Evolutionary conservation across 2,797 vertebrate genomes (phyloP).

Genomic region (Typhlichthys eigenmanni): DNA sequence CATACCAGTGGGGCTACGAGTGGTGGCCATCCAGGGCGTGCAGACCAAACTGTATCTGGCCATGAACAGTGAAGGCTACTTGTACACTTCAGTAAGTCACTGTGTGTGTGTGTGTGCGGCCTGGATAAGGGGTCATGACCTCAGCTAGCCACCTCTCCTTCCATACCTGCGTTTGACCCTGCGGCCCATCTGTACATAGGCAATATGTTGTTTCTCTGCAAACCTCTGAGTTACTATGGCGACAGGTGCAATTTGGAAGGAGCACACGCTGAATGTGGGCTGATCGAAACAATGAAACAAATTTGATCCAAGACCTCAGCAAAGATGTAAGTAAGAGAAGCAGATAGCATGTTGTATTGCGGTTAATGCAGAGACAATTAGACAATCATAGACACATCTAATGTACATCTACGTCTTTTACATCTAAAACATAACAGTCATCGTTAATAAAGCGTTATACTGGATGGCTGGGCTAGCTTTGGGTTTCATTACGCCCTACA

Average conservation of each 20-base stretch:
- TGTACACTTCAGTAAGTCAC: slow-evolving; percentile 96
- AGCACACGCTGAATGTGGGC: slow-evolving; percentile 37
- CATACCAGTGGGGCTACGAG: slow-evolving; percentile 98
- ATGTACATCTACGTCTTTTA: no score
- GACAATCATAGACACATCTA: no score
- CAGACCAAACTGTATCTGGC: slow-evolving; percentile 98
- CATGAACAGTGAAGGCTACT: slow-evolving; percentile 98
- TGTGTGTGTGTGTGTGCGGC: neutral
- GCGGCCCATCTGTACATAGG: slow-evolving; percentile 25
- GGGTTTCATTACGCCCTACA: no score
- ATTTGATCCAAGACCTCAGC: neutral
- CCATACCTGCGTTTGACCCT: slow-evolving; percentile 35
- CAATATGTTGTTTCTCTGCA: slow-evolving; percentile 28
- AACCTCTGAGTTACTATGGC: slow-evolving; percentile 53
- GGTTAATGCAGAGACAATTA: no score
- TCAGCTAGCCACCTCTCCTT: neutral
- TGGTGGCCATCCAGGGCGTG: slow-evolving; percentile 99
- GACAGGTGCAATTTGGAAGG: slow-evolving; percentile 21
- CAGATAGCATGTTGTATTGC: neutral
- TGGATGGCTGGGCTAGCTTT: neutral
- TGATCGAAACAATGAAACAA: slow-evolving; percentile 22
- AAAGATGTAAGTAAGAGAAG: neutral
- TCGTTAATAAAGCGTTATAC: no score
- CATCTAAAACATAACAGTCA: no score
- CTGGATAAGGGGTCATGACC: neutral